phyloP scores from a whole-genome alignment of 2,888 invertebrate genomes.

The Celastrina argiolus region DNA sequence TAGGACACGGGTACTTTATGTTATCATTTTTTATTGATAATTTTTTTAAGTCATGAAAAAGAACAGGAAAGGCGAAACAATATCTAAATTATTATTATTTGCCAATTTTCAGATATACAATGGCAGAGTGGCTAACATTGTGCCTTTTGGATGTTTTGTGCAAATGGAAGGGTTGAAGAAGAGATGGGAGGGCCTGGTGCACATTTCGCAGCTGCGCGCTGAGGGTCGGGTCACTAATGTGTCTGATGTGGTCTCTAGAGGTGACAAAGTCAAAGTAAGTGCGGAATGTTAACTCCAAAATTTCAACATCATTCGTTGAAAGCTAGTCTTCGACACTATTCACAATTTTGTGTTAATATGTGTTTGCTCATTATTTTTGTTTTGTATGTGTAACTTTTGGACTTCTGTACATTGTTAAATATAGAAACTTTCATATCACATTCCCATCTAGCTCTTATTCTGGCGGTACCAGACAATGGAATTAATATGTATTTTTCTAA shows the following conservation, averaged over 20 bases:
- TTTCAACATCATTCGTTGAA: neutral
- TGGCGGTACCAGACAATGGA: too few species aligned
- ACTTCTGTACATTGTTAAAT: too few species aligned
- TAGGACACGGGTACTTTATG: too few species aligned
- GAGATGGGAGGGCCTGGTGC: slow-evolving; percentile 96
- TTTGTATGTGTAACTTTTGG: too few species aligned
- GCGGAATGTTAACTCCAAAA: neutral
- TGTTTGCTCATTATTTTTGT: too few species aligned
- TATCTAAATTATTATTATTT: neutral
- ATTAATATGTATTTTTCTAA: neutral
- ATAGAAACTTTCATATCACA: too few species aligned
- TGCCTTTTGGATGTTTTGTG: slow-evolving; percentile 99
- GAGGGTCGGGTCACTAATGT: slow-evolving; percentile 97
- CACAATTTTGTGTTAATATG: too few species aligned
- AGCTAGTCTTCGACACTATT: too few species aligned
- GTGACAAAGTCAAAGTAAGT: slow-evolving; percentile 90
- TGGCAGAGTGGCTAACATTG: slow-evolving; percentile 96
- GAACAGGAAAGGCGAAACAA: neutral
- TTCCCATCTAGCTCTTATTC: too few species aligned
- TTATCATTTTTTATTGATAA: too few species aligned
- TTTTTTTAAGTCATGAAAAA: too few species aligned
- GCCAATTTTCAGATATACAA: slow-evolving; percentile 84
- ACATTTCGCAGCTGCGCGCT: slow-evolving; percentile 94
- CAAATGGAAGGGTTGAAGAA: slow-evolving; percentile 94
- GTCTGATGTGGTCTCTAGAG: slow-evolving; percentile 93